phyloP scores from a whole-genome alignment of 2,888 invertebrate species.

The Agapostemon virescens region DNA sequence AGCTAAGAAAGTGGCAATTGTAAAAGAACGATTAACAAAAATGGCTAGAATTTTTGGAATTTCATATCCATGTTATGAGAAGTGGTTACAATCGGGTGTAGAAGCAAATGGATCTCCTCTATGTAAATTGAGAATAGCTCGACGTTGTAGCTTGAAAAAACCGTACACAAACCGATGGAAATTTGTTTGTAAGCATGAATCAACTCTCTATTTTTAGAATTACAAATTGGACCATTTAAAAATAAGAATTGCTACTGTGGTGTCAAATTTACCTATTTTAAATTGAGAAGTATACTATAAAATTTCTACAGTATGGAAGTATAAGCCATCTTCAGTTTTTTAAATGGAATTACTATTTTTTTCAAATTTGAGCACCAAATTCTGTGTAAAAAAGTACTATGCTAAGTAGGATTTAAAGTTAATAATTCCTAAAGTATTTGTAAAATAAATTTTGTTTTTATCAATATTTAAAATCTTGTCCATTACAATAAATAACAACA shows the following conservation, averaged over 20 bases:
- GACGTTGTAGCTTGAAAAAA: constrained; percentile 71
- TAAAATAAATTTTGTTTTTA: too few relatives aligned
- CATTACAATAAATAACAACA: too few relatives aligned
- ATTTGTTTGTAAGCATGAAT: constrained; percentile 76
- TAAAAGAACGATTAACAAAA: constrained; percentile 75
- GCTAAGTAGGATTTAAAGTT: too few relatives aligned
- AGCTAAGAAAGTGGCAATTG: constrained; percentile 69
- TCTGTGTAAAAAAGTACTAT: too few relatives aligned
- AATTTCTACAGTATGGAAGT: too few relatives aligned
- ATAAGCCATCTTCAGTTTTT: too few relatives aligned
- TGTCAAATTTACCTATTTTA: not conserved
- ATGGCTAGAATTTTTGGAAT: constrained; percentile 75
- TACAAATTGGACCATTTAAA: constrained; percentile 4
- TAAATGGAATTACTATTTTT: too few relatives aligned
- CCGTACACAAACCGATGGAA: constrained; percentile 78
- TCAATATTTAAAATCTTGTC: too few relatives aligned
- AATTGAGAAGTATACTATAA: not conserved
- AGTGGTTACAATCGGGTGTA: constrained; percentile 74
- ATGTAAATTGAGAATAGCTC: constrained; percentile 74
- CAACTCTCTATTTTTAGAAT: not conserved
- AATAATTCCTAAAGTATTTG: too few relatives aligned
- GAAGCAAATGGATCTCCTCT: constrained; percentile 71
- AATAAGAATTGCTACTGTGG: not conserved
- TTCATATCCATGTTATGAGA: constrained; percentile 76
- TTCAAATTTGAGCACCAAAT: too few relatives aligned